A percentile compares a stretch with the other conserved stretches of the same genome.
phyloP scores from a whole-genome alignment of 2,797 vertebrate species.

The Xenopus petersii region DNA sequence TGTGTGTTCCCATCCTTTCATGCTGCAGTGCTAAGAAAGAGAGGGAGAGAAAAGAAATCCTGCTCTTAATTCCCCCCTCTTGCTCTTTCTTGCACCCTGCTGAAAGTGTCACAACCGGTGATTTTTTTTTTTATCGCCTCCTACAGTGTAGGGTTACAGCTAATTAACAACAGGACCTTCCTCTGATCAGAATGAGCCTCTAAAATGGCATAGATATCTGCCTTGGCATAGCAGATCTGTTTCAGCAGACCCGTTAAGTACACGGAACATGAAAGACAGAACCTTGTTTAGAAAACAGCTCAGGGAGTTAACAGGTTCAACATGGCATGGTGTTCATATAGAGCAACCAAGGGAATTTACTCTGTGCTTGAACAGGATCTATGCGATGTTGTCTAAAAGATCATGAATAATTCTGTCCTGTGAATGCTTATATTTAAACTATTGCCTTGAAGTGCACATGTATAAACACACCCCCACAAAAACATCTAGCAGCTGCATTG shows the following conservation, averaged over 20 bases:
- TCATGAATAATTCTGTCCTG: too few species aligned
- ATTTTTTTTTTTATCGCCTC: slow-evolving; percentile 45
- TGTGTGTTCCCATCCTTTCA: slow-evolving; percentile 16
- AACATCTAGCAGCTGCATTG: too few species aligned
- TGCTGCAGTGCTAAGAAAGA: slow-evolving; percentile 56
- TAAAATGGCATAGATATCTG: slow-evolving; percentile 30
- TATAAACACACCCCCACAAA: too few species aligned
- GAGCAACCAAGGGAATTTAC: too few species aligned
- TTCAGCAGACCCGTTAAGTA: slow-evolving; percentile 40
- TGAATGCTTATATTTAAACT: too few species aligned
- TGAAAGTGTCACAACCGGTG: slow-evolving; percentile 53
- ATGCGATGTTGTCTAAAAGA: too few species aligned
- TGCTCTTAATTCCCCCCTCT: slow-evolving; percentile 18
- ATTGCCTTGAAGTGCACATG: too few species aligned
- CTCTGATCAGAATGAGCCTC: slow-evolving; percentile 26
- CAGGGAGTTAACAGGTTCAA: slow-evolving; percentile 2
- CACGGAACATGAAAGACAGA: background rate
- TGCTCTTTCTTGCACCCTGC: slow-evolving; percentile 39
- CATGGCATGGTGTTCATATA: too few species aligned
- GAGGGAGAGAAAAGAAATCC: slow-evolving; percentile 26
- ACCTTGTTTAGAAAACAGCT: background rate
- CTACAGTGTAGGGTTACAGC: slow-evolving; percentile 53
- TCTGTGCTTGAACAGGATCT: too few species aligned
- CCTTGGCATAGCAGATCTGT: slow-evolving; percentile 49
- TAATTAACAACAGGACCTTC: slow-evolving; percentile 52